Evolutionary conservation across 2,113 vertebrate genomes (phyloP).

Genomic region (Zapornia atra): DNA sequence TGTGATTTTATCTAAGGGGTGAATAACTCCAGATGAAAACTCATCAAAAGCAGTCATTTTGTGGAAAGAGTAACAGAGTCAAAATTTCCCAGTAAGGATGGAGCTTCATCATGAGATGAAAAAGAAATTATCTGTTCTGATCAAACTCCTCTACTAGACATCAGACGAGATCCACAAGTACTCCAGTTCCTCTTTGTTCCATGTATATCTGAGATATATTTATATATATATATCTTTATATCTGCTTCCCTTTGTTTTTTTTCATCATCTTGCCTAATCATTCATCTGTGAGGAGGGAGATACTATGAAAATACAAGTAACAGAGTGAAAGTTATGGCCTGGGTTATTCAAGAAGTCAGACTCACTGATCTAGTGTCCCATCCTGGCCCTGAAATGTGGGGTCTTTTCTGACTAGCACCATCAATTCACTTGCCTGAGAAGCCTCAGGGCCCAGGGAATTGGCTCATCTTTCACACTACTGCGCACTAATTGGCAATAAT

Average conservation of each 20-base stretch:
- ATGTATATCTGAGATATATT: neutral
- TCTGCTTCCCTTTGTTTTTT: neutral
- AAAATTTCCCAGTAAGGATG: neutral
- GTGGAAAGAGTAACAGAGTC: neutral
- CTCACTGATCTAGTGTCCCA: neutral
- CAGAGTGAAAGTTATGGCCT: neutral
- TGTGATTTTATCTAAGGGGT: constrained; percentile 45
- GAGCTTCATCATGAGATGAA: neutral
- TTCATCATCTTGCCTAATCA: neutral
- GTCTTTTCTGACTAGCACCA: neutral
- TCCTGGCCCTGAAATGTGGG: neutral
- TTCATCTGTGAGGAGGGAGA: neutral
- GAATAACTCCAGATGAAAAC: constrained; percentile 50
- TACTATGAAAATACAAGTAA: neutral
- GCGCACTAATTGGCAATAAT: neutral
- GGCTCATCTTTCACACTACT: neutral
- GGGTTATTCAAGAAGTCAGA: constrained; percentile 6
- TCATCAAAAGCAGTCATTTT: constrained; percentile 52
- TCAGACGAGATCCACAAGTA: neutral
- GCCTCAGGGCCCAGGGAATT: neutral
- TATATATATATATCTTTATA: neutral
- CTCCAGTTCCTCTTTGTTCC: neutral
- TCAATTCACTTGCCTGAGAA: neutral
- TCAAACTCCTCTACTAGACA: neutral
- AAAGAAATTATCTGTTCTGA: neutral